Evolutionary conservation across 2,888 invertebrate species (phyloP), one percentile per base, ranked within the genome.

Genomic region (Sthenelais limicola): DNA sequence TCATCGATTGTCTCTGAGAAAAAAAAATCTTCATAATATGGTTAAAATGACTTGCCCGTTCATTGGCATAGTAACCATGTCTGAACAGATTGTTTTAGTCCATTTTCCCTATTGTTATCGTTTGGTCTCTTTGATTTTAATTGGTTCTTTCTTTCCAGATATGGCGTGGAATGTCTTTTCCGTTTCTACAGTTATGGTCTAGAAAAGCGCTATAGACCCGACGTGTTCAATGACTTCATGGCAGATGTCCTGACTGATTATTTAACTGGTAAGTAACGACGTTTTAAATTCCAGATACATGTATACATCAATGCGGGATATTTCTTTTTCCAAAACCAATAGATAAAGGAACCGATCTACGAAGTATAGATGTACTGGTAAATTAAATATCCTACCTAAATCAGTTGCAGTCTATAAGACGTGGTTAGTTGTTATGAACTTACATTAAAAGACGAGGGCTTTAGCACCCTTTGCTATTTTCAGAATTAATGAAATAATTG

Each of bases 101-200:
- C 43, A 12, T 43, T 43, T 43, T 18, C 43, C 43, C 43, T 43
- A 12, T 12, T 43, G 9, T 43, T 43, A 12, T 43, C n/a, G n/a
- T n/a, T n/a, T n/a, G n/a, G n/a, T n/a, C n/a, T n/a, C n/a, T n/a
- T n/a, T n/a, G n/a, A n/a, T n/a, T n/a, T n/a, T n/a, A n/a, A n/a
- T n/a, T n/a, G n/a, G n/a, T n/a, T n/a, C n/a, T n/a, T 56, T 3
- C 4, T 26, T 80, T 80, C 73, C 89, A 91, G 87, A 67, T 90
- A 90, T 85, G 92, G 92, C 9, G 83, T 92, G 76, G 92, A 92
- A 82, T 91, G 92, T 78, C 86, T 92, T 74, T 99, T 99, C 92
- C 92, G 99, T 54, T 99, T 96, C 91, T 99, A 93, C 90, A 97
- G 97, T 80, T 99, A 99, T 89, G 98, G 99, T 0, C 90, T 99